Base-by-base conservation (phyloP, 2,888 invertebrate genomes). In the Phoenoteleia sp. region DNA sequence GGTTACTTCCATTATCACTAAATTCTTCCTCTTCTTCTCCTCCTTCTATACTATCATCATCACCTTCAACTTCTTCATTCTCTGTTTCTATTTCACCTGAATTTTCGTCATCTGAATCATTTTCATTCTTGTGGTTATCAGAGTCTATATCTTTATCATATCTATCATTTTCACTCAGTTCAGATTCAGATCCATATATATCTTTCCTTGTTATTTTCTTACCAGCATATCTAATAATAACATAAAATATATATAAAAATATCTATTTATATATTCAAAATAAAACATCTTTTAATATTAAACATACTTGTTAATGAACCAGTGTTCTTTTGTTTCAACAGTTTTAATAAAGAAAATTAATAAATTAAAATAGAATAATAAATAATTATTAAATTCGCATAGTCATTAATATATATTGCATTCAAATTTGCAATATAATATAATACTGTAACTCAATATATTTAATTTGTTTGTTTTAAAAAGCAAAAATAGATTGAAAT, bases 191-290 rank as follows among this genome's bases (percentile, higher is more conserved):
- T 25, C 87, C 90, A 42, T 92, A 91, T 75, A 91, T 58, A 64
- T 93, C 89, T 90, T 95, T 96, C 29, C 97, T 95, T 0, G 96
- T 96, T 0, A 95, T 94, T 86, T 96, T 96, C 93, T 96, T 95
- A 0, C 98, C 98, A 56, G 96, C 95, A 92, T 98, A 98, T 88
- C 93, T 93, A 74, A 80, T 69, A 47, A 58, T 54, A 71, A 45
- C 17, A 58, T 66, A 58, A 54, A 58, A 0, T n/a, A 69, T 62
- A 23, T 69, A 11, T 17, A n/a, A 45, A 45, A n/a, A n/a, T n/a
- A n/a, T n/a, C n/a, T n/a, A n/a, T n/a, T n/a, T n/a, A n/a, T n/a
- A n/a, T n/a, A n/a, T n/a, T n/a, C n/a, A n/a, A n/a, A n/a, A n/a
- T n/a, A n/a, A n/a, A n/a, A n/a, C n/a, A n/a, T n/a, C n/a, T n/a